Evolutionary conservation across 2,888 invertebrate species (phyloP).

Genomic region (Tyria jacobaeae): DNA sequence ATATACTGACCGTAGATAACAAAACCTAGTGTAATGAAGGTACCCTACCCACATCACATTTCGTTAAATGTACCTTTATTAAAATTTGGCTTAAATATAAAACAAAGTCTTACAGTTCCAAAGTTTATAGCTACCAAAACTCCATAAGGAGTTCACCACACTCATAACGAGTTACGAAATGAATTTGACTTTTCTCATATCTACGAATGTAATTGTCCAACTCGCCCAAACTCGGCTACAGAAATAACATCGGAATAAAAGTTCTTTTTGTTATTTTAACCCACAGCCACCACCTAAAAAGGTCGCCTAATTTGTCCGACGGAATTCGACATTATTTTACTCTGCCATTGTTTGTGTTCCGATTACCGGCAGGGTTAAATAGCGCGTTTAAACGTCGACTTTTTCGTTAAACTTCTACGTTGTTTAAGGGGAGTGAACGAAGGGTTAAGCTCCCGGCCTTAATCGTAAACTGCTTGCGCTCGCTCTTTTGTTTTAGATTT

Average conservation of each 20-base stretch:
- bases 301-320: constrained; percentile 83
- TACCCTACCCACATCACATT: neutral
- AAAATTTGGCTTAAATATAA: constrained; percentile 12
- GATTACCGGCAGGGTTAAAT: constrained; percentile 83
- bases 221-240: constrained; percentile 44
- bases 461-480: constrained; percentile 77
- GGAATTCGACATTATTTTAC: constrained; percentile 83
- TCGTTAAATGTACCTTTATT: neutral
- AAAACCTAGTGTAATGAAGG: neutral
- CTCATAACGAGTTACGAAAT: constrained; percentile 41
- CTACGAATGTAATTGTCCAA: constrained; percentile 42
- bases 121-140: constrained; percentile 26
- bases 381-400: constrained; percentile 78
- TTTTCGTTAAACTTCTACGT: constrained; percentile 78
- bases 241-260: constrained; percentile 59
- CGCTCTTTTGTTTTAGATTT: constrained; percentile 68
- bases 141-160: constrained; percentile 35
- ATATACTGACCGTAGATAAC: too few species aligned
- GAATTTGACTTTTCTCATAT: constrained; percentile 48
- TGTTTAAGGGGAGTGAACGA: constrained; percentile 75
- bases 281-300: constrained; percentile 68
- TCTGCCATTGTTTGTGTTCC: constrained; percentile 82
- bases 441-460: constrained; percentile 75
- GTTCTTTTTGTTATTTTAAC: constrained; percentile 76
- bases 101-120: constrained; percentile 15